These are phyloP conservation scores for Dynastes tityus DNA, from an alignment of 2,888 invertebrate genomes.

Conservation along the genomic window DNA sequence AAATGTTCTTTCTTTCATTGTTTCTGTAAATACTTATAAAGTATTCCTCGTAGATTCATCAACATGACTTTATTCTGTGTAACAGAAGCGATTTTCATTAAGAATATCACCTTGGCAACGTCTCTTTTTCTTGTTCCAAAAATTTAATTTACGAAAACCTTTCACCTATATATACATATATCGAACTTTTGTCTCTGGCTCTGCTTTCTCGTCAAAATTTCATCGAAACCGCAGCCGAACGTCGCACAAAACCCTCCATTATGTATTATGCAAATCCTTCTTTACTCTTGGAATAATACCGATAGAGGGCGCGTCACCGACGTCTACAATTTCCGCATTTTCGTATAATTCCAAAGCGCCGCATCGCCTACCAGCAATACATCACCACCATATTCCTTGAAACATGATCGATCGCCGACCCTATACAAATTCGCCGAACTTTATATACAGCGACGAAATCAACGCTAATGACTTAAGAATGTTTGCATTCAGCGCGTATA, in stretches of 20 bases:
- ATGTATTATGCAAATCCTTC: constrained; percentile 28
- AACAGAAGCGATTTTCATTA: too few relatives aligned
- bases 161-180: too few relatives aligned
- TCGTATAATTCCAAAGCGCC: not conserved
- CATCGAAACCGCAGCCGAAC: constrained; percentile 11
- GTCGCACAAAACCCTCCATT: not conserved
- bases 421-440: constrained; percentile 34
- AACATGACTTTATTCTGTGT: too few relatives aligned
- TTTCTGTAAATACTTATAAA: too few relatives aligned
- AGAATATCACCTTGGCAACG: too few relatives aligned
- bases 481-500: constrained; percentile 27
- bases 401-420: constrained; percentile 42
- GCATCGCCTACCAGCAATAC: constrained; percentile 10
- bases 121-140: too few relatives aligned
- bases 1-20: too few relatives aligned
- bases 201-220: not conserved
- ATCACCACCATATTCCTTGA: constrained; percentile 35
- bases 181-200: too few relatives aligned
- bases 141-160: too few relatives aligned
- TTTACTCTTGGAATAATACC: constrained; percentile 14
- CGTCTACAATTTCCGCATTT: constrained; percentile 27
- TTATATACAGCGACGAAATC: constrained; percentile 26
- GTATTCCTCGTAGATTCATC: too few relatives aligned
- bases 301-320: constrained; percentile 13
- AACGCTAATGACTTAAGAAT: constrained; percentile 45